Evolutionary conservation across 2,797 vertebrate genomes (phyloP).

Genomic region (Gastrophryne carolinensis): DNA sequence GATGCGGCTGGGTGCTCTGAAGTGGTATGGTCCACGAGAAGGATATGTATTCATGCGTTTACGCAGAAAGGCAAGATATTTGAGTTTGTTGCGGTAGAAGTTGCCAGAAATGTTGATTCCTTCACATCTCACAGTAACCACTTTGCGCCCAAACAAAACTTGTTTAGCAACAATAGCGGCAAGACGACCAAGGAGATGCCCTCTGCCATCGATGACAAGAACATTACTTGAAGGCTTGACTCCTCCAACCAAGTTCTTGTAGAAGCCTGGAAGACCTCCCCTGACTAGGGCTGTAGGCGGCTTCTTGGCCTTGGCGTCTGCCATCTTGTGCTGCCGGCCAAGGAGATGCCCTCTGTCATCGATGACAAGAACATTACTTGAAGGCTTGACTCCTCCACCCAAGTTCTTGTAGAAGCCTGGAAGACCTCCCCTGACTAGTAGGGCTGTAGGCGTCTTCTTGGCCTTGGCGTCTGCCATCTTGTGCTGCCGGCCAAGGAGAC

Average conservation of each 20-base stretch:
- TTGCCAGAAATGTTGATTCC: slow-evolving; percentile 95
- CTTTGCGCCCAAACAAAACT: slow-evolving; percentile 85
- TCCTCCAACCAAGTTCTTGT: slow-evolving; percentile 86
- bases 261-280: slow-evolving; percentile 88
- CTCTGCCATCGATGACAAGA: slow-evolving; percentile 83
- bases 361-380: too few relatives aligned
- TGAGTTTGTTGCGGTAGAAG: slow-evolving; percentile 92
- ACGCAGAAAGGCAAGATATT: slow-evolving; percentile 89
- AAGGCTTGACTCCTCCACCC: too few relatives aligned
- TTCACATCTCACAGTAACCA: slow-evolving; percentile 90
- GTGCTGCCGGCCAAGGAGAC: too few relatives aligned
- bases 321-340: too few relatives aligned
- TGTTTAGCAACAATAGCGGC: slow-evolving; percentile 92
- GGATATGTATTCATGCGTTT: slow-evolving; percentile 97
- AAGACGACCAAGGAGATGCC: slow-evolving; percentile 86
- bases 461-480: too few relatives aligned
- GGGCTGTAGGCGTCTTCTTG: too few relatives aligned
- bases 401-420: too few relatives aligned
- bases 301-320: slow-evolving; percentile 75
- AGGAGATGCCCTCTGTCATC: too few relatives aligned
- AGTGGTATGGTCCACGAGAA: slow-evolving; percentile 90
- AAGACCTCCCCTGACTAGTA: too few relatives aligned
- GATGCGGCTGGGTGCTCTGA: slow-evolving; percentile 91
- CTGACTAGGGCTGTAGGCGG: slow-evolving; percentile 71
- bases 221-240: slow-evolving; percentile 93